Evolutionary conservation across 2,797 vertebrate species (phyloP).

Genomic region (Sebastes steindachneri): DNA sequence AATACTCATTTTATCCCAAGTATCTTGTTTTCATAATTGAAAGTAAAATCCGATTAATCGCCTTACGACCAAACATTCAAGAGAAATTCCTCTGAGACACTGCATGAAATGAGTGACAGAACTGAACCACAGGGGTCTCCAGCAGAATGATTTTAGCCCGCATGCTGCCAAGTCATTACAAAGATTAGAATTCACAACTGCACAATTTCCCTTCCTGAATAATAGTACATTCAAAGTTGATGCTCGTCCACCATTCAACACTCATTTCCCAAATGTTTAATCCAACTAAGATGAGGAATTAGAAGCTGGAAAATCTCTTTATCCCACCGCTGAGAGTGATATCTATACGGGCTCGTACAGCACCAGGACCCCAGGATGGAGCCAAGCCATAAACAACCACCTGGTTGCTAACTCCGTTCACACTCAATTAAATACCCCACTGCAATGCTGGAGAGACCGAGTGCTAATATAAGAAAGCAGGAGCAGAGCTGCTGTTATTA

Average conservation of each 20-base stretch:
- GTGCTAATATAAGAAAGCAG: slow-evolving; percentile 43
- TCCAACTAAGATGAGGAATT: slow-evolving; percentile 74
- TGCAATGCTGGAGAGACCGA: slow-evolving; percentile 45
- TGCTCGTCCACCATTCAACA: slow-evolving; percentile 58
- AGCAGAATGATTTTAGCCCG: slow-evolving; percentile 47
- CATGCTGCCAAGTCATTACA: slow-evolving; percentile 62
- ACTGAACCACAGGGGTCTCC: slow-evolving; percentile 38
- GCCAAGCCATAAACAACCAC: slow-evolving; percentile 70
- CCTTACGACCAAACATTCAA: not conserved
- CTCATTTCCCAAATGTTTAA: slow-evolving; percentile 76
- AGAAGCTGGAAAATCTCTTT: slow-evolving; percentile 63
- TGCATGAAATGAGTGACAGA: slow-evolving; percentile 16
- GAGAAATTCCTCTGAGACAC: not conserved
- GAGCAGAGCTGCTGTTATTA: slow-evolving; percentile 59
- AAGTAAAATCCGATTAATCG: not conserved
- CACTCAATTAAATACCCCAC: slow-evolving; percentile 70
- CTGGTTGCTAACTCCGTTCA: slow-evolving; percentile 69
- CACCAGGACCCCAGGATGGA: slow-evolving; percentile 48
- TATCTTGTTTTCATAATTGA: not conserved
- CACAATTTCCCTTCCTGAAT: slow-evolving; percentile 57
- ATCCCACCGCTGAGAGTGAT: slow-evolving; percentile 56
- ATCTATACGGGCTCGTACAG: slow-evolving; percentile 51
- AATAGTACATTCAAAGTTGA: slow-evolving; percentile 57
- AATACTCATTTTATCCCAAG: not conserved
- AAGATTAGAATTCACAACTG: slow-evolving; percentile 61